Evolutionary conservation across 2,888 invertebrate species (phyloP), one percentile per base, ranked within the genome.

Genomic region (Agrilus mali): DNA sequence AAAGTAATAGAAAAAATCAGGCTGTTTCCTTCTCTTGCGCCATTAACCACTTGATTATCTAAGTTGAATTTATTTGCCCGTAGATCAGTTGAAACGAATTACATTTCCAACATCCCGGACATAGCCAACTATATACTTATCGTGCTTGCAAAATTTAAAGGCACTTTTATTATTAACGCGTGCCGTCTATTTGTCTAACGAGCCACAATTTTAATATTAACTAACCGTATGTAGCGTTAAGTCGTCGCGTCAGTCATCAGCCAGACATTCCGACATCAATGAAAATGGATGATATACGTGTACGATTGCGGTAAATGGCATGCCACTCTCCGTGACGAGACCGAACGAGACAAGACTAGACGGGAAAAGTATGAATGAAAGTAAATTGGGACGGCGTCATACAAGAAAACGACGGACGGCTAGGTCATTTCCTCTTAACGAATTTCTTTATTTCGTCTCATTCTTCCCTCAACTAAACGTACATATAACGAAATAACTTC

Each of bases 71-170:
- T 27, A 27, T 27, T 27, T 27, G 27, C 27, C 4, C 33, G 16
- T 40, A n/a, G 17, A 33, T 32, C 17, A 40, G 40, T 42, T 53
- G 52, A 53, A 51, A 52, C 53, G 55, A 59, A 59, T 59, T 60
- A 61, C 60, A 63, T 64, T 62, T 58, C 57, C 56, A 46, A 63
- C 64, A 63, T 64, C 64, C 64, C 63, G 64, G 64, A 64, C 61
- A 60, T 57, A 53, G 53, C 47, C 56, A 61, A 61, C 59, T 61
- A 63, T 54, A 54, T 56, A 58, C 57, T 60, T 59, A 55, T 55
- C 51, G 47, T 53, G 50, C 53, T 53, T 52, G 57, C 56, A 58
- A 59, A 60, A 61, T 60, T 59, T 55, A 50, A 51, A 53, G 50
- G 48, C 51, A 50, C 50, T 49, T 49, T 51, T 44, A 51, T 50